A percentile compares a stretch with the other conserved stretches of the same genome.
Evolutionary conservation across 2,888 invertebrate genomes (phyloP).

Genomic region (Pristionchus mayeri): DNA sequence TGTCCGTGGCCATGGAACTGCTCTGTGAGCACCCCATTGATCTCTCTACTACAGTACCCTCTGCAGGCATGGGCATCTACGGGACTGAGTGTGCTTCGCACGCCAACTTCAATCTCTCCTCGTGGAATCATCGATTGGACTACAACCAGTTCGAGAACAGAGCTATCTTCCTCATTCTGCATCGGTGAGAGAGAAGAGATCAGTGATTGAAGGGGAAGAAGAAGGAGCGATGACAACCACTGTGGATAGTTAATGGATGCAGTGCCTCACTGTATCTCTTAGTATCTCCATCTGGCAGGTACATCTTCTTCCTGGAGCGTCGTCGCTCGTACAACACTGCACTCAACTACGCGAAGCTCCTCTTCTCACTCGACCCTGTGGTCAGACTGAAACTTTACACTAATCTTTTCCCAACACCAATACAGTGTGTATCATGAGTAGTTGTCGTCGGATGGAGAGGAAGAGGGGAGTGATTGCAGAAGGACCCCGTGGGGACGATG

Average conservation of each 20-base stretch:
- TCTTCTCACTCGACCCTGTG: conserved; percentile 85
- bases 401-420: too few relatives aligned
- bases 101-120: conserved; percentile 85
- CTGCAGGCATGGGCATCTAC: conserved; percentile 84
- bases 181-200: conserved; percentile 83
- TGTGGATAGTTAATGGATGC: neutral
- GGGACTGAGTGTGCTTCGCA: conserved; percentile 87
- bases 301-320: conserved; percentile 85
- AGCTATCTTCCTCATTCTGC: conserved; percentile 86
- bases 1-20: conserved; percentile 66
- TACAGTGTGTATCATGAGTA: too few relatives aligned
- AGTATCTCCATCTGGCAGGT: conserved; percentile 78
- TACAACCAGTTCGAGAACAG: conserved; percentile 88
- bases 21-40: conserved; percentile 53
- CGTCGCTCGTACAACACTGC: conserved; percentile 84
- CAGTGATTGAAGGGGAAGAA: neutral
- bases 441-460: too few relatives aligned
- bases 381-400: neutral
- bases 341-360: conserved; percentile 88
- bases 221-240: neutral
- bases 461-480: conserved; percentile 42
- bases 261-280: too few relatives aligned
- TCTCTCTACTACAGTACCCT: neutral
- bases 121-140: conserved; percentile 80
- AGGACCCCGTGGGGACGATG: conserved; percentile 86